phyloP scores from a whole-genome alignment of 2,113 vertebrate species.

The Carassius gibelio region DNA sequence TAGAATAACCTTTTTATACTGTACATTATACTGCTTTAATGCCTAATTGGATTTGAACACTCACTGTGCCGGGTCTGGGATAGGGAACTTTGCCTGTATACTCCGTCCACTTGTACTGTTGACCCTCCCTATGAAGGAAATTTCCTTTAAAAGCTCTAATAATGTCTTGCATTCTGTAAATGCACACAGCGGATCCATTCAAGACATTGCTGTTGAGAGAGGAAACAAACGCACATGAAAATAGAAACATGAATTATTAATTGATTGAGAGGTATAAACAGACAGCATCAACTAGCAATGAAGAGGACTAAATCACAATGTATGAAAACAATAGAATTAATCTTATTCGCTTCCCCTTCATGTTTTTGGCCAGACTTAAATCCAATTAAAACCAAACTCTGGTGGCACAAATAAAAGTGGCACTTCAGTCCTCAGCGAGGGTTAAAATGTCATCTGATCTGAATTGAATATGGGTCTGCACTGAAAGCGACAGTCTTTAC shows the following conservation, averaged over 20 bases:
- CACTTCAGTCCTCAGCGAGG: not conserved
- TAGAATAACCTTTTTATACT: too few species aligned
- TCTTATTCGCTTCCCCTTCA: not conserved
- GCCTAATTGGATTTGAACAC: slow-evolving; percentile 42
- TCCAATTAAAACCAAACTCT: not conserved
- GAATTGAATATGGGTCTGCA: not conserved
- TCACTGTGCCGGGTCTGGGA: slow-evolving; percentile 81
- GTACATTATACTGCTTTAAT: too few species aligned
- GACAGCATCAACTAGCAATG: not conserved
- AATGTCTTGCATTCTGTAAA: slow-evolving; percentile 80
- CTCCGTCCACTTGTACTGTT: slow-evolving; percentile 80
- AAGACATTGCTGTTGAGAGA: slow-evolving; percentile 73
- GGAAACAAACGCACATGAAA: slow-evolving; percentile 13
- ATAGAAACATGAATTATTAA: not conserved
- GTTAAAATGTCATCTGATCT: slow-evolving; percentile 1
- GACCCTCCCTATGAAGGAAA: slow-evolving; percentile 80
- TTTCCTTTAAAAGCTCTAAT: slow-evolving; percentile 78
- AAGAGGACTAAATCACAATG: too few species aligned
- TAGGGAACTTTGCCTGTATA: slow-evolving; percentile 80
- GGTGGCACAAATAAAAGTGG: slow-evolving; percentile 2
- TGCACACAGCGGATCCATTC: slow-evolving; percentile 80
- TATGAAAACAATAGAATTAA: not conserved
- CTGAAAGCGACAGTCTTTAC: not conserved
- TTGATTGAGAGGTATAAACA: not conserved
- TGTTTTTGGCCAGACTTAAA: not conserved